Percentiles rank a stretch among this genome's conserved stretches.
phyloP scores from a whole-genome alignment of 2,797 vertebrate genomes.

The Xenentodon cancila region DNA sequence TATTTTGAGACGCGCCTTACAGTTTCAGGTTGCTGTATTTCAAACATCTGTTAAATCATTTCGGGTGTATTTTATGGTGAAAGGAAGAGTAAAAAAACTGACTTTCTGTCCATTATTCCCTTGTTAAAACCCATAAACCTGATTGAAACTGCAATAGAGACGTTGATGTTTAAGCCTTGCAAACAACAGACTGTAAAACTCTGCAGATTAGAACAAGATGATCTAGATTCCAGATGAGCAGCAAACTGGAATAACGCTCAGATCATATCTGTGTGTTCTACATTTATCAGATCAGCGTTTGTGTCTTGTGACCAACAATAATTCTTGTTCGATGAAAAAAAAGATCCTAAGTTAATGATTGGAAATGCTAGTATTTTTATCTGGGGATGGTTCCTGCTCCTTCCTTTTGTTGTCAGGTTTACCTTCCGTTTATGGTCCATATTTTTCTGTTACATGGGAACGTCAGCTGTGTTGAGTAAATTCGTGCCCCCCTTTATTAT shows the following conservation, averaged over 20 bases:
- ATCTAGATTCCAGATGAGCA: conserved; percentile 33
- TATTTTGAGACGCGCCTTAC: no score
- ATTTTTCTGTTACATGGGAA: no score
- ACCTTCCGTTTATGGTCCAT: no score
- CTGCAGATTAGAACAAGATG: conserved; percentile 23
- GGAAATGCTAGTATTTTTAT: no score
- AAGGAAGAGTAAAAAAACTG: background rate
- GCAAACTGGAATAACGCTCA: conserved; percentile 6
- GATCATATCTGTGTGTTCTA: conserved; percentile 2
- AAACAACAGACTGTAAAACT: conserved; percentile 9
- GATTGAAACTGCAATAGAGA: conserved; percentile 40
- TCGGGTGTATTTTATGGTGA: no score
- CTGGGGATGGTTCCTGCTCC: no score
- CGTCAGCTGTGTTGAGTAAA: no score
- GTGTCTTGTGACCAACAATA: background rate
- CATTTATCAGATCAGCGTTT: conserved; percentile 5
- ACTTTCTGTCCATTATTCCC: background rate
- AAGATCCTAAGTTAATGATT: no score
- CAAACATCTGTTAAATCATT: conserved; percentile 23
- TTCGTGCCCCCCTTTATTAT: no score
- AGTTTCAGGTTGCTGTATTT: conserved; percentile 5
- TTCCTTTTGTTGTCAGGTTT: no score
- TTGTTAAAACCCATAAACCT: conserved; percentile 58
- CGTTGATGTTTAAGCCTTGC: conserved; percentile 33
- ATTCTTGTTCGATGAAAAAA: no score